phyloP scores from a whole-genome alignment of 2,113 vertebrate genomes.

The Microcebus jonahi region DNA sequence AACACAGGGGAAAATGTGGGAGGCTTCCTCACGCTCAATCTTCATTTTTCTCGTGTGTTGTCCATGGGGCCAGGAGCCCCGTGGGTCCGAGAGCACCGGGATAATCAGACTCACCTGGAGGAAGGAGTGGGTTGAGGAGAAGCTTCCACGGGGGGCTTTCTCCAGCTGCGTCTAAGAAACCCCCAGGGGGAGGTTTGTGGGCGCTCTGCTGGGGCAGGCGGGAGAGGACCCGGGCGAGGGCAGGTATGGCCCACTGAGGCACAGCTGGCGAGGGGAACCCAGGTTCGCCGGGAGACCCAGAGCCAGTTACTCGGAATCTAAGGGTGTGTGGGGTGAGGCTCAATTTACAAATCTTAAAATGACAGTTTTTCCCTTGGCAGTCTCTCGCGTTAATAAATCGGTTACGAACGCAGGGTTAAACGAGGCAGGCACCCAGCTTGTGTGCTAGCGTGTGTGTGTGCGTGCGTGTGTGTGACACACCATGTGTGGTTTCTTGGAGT shows the following conservation, averaged over 20 bases:
- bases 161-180: background rate
- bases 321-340: conserved; percentile 34
- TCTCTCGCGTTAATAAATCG: conserved; percentile 54
- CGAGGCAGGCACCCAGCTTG: conserved; percentile 25
- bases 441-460: background rate
- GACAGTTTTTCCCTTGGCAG: conserved; percentile 41
- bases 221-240: background rate
- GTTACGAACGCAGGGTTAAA: conserved; percentile 42
- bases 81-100: background rate
- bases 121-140: background rate
- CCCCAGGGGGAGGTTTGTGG: background rate
- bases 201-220: background rate
- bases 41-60: background rate
- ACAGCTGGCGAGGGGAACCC: background rate
- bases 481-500: conserved; percentile 54
- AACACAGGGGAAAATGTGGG: background rate
- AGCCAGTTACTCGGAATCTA: background rate
- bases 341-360: conserved; percentile 53
- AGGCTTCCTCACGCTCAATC: background rate
- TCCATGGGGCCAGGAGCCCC: background rate
- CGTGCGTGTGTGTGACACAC: background rate
- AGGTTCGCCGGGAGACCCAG: background rate
- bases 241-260: background rate
- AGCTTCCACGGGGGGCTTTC: background rate
- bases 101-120: background rate